Evolutionary conservation across 2,113 vertebrate species (phyloP).

Genomic region (Atractosteus spatula): DNA sequence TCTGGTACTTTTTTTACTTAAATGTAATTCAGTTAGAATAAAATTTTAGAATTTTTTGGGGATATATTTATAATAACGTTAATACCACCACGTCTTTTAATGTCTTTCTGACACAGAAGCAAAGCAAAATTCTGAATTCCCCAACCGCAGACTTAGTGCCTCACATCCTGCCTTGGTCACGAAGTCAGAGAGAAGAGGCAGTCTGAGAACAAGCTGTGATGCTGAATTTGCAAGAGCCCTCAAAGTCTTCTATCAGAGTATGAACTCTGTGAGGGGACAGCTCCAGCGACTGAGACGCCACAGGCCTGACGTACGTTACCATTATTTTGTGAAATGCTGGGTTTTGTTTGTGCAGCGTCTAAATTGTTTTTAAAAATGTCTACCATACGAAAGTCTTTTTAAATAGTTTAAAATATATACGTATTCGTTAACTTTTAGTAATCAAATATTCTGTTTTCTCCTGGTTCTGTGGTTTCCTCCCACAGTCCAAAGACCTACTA

Average conservation of each 20-base stretch:
- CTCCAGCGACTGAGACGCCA: slow-evolving; percentile 70
- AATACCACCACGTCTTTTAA: neutral
- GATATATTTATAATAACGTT: too few relatives aligned
- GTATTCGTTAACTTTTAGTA: too few relatives aligned
- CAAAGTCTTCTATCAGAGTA: slow-evolving; percentile 81
- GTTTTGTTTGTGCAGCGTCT: too few relatives aligned
- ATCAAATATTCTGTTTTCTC: too few relatives aligned
- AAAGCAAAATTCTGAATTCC: slow-evolving; percentile 27
- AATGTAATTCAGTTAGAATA: neutral
- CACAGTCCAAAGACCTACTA: too few relatives aligned
- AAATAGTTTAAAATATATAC: too few relatives aligned
- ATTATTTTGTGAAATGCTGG: neutral
- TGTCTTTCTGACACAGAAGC: slow-evolving; percentile 32
- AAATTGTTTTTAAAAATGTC: too few relatives aligned
- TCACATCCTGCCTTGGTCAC: slow-evolving; percentile 1
- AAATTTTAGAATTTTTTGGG: neutral
- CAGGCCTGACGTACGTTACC: slow-evolving; percentile 67
- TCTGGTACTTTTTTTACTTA: neutral
- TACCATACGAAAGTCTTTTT: too few relatives aligned
- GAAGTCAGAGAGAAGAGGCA: slow-evolving; percentile 14
- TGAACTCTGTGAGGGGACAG: slow-evolving; percentile 70
- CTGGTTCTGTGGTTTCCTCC: too few relatives aligned
- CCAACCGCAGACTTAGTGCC: neutral
- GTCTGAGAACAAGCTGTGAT: slow-evolving; percentile 62
- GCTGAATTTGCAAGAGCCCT: slow-evolving; percentile 78